Base-by-base conservation (phyloP, 2,797 vertebrate species). In the Hyperoplus lanceolatus region DNA sequence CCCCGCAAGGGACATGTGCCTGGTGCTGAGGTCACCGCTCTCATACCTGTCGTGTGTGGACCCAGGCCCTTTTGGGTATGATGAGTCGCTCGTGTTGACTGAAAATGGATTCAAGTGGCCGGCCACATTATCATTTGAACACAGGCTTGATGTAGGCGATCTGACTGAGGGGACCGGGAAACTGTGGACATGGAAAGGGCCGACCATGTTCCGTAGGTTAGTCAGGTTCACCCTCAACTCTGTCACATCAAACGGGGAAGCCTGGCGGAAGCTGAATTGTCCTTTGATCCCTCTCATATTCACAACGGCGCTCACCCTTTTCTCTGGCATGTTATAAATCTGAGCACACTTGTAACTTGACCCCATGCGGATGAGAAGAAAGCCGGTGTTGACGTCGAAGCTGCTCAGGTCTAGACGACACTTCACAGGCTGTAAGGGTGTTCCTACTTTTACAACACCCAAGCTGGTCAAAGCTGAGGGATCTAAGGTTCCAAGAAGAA, bases 61-160 rank as follows among this genome's bases (percentile, higher is more conserved):
- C 1, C 93, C 92, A 8, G 90, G 85, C 6, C 4, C 69, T 4
- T 38, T 77, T 0, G 95, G 94, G 66, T 96, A 96, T 4, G 78
- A 16, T 14, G 91, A 39, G 16, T 39, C 55, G 0, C 0, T 85
- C 1, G 54, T 76, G 57, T 92, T 45, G 15, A 95, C 15, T 1
- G 54, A 18, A 46, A 96, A 96, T 5, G 96, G 96, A 85, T 96
- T 95, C 94, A 83, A 96, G 80, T 96, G 95, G 5, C 92, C 94
- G 8, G 94, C 96, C 3, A 95, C 87, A 4, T 94, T 93, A 64
- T 94, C 91, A 50, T 95, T 92, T 48, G 90, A 93, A 67, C 96
- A 97, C 15, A 79, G 41, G 64, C 74, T 87, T 42, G 85, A 79
- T 12, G 48, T 4, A 0, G 84, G 72, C 0, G 82, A 74, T 6